A percentile compares a stretch with the other conserved stretches of the same genome.
Conservation (phyloP, 2,888 invertebrate species). For the Pyrgus malvae region DNA sequence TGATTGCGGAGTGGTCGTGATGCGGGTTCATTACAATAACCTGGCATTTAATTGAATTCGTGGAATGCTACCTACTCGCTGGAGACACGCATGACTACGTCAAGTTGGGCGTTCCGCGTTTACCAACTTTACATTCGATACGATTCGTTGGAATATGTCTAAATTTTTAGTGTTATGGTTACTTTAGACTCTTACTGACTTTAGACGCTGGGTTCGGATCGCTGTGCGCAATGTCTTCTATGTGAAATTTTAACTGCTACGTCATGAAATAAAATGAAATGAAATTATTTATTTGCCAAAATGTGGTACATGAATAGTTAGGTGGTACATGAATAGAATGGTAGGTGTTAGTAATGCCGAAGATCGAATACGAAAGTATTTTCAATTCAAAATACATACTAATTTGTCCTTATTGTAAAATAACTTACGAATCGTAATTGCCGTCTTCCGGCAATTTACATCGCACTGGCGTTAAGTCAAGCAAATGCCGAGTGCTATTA, state of each 20-base stretch:
- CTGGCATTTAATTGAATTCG: conserved; percentile 67
- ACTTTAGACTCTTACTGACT: no score
- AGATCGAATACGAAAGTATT: no score
- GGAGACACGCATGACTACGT: conserved; percentile 42
- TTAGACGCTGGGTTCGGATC: no score
- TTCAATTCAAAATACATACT: no score
- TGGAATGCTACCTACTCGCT: conserved; percentile 51
- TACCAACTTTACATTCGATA: conserved; percentile 22
- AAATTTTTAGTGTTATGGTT: not conserved
- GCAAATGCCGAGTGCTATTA: conserved; percentile 9
- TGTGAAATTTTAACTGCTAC: no score
- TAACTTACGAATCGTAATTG: not conserved
- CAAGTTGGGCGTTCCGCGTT: conserved; percentile 29
- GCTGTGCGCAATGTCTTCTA: no score
- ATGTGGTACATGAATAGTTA: no score
- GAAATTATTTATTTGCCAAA: no score
- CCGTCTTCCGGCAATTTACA: conserved; percentile 3
- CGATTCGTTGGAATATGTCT: no score
- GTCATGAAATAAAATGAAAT: no score
- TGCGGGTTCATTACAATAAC: conserved; percentile 73
- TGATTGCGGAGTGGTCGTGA: conserved; percentile 58
- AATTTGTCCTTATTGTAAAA: conserved; percentile 10
- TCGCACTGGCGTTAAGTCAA: conserved; percentile 2
- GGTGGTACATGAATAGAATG: no score
- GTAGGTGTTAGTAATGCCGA: no score